A percentile compares a stretch with the other conserved stretches of the same genome.
Conservation (phyloP, 2,797 vertebrate genomes). For the Scomberomorus guttatus region DNA sequence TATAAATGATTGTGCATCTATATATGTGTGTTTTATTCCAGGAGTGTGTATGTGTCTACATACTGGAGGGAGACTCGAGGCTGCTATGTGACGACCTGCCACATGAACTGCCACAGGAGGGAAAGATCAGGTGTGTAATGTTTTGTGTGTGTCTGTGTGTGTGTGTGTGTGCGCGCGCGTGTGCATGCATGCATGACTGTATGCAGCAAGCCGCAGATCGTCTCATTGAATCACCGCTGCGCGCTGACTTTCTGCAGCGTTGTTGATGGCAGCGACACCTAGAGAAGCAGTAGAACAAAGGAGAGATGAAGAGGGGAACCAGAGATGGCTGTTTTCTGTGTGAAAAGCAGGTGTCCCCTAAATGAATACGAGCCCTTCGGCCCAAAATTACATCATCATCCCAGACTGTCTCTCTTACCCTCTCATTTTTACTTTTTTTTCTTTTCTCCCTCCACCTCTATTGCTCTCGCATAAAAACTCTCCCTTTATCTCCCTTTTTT, state of each 20-base stretch:
- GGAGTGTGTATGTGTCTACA: conserved; percentile 90
- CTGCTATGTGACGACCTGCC: conserved; percentile 88
- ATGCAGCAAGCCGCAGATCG: conserved; percentile 10
- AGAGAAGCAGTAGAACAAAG: conserved; percentile 31
- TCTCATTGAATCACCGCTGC: conserved; percentile 28
- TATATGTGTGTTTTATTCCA: conserved; percentile 70
- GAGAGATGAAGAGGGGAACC: conserved; percentile 9
- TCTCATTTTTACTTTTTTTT: conserved; percentile 8
- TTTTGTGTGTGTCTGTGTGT: conserved; percentile 11
- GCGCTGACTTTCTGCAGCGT: conserved; percentile 39
- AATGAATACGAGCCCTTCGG: conserved; percentile 45
- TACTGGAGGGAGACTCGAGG: conserved; percentile 85
- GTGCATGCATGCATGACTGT: background rate
- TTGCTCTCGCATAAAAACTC: conserved; percentile 13
- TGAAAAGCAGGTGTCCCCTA: conserved; percentile 58
- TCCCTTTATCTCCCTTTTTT: conserved; percentile 19
- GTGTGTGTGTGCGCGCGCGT: conserved; percentile 29
- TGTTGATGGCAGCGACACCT: conserved; percentile 25
- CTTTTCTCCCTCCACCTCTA: conserved; percentile 3
- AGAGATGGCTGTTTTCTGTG: conserved; percentile 28
- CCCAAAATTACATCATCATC: conserved; percentile 39
- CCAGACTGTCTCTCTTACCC: conserved; percentile 8
- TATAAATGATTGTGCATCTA: conserved; percentile 20
- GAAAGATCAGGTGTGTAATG: conserved; percentile 88
- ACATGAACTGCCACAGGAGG: conserved; percentile 90